Percentiles rank a stretch among this genome's conserved stretches.
Evolutionary conservation across 2,888 invertebrate genomes (phyloP).

Genomic region (Chrysotoxum bicinctum): DNA sequence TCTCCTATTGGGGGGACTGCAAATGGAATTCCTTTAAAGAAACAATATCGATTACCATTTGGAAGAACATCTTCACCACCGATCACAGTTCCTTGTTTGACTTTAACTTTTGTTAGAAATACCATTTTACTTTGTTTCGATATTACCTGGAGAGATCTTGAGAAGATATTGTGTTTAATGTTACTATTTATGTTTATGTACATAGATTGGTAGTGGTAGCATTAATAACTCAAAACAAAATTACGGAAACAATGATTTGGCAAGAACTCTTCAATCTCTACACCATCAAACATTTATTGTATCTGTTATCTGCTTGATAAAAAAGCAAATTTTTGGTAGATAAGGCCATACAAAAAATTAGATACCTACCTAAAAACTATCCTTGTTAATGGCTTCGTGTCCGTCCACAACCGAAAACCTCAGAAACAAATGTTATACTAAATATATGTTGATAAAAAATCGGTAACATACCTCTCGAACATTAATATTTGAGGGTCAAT

Average conservation of each 20-base stretch:
- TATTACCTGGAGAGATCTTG: too few relatives aligned
- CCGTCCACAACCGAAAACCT: neutral
- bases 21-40: conserved; percentile 78
- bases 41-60: conserved; percentile 78
- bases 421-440: neutral
- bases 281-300: too few relatives aligned
- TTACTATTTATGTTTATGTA: too few relatives aligned
- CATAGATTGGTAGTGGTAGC: too few relatives aligned
- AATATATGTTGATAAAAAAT: neutral
- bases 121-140: too few relatives aligned
- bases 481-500: neutral
- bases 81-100: conserved; percentile 82
- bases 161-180: neutral
- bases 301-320: too few relatives aligned
- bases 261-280: too few relatives aligned
- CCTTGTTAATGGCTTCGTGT: neutral
- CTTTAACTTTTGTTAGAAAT: conserved; percentile 75
- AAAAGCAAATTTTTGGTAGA: neutral
- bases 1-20: conserved; percentile 76
- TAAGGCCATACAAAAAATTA: neutral
- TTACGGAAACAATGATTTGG: too few relatives aligned
- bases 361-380: neutral
- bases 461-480: neutral
- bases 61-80: conserved; percentile 81
- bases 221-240: too few relatives aligned